Conservation (phyloP, 2,113 vertebrate species). For the Heterotis niloticus region DNA sequence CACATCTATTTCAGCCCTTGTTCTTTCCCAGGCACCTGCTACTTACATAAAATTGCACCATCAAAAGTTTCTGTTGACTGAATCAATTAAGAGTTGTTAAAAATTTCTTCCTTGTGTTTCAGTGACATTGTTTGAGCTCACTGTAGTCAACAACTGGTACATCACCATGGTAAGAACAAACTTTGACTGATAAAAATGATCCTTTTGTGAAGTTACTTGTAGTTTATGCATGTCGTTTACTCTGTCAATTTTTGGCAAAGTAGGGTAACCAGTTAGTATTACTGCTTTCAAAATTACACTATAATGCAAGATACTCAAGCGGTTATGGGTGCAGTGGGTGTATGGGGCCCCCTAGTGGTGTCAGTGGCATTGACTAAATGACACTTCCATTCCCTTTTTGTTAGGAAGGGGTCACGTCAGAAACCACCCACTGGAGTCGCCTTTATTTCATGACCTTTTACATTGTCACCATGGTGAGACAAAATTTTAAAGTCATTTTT, state of each 20-base stretch:
- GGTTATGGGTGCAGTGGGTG: neutral
- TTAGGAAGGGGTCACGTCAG: constrained; percentile 93
- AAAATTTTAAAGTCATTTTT: neutral
- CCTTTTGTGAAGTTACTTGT: neutral
- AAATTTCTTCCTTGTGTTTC: constrained; percentile 27
- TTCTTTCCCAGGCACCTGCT: too few relatives aligned
- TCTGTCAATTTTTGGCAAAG: constrained; percentile 14
- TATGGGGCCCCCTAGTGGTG: neutral
- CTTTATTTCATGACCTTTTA: constrained; percentile 99
- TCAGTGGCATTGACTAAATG: neutral
- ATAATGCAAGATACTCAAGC: neutral
- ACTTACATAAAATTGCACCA: too few relatives aligned
- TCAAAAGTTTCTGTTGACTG: neutral
- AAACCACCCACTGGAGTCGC: constrained; percentile 93
- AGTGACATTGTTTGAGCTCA: constrained; percentile 97
- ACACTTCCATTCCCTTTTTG: neutral
- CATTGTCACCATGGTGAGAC: constrained; percentile 93
- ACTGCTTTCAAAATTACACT: too few relatives aligned
- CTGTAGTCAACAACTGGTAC: constrained; percentile 98
- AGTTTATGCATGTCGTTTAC: neutral
- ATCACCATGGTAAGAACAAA: constrained; percentile 87
- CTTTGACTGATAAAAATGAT: neutral
- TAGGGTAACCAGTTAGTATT: too few relatives aligned
- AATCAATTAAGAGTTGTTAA: neutral
- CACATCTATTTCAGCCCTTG: too few relatives aligned